These are phyloP conservation scores for Leiothrix lutea DNA, from an alignment of 2,113 vertebrate species.

Conservation along the genomic window DNA sequence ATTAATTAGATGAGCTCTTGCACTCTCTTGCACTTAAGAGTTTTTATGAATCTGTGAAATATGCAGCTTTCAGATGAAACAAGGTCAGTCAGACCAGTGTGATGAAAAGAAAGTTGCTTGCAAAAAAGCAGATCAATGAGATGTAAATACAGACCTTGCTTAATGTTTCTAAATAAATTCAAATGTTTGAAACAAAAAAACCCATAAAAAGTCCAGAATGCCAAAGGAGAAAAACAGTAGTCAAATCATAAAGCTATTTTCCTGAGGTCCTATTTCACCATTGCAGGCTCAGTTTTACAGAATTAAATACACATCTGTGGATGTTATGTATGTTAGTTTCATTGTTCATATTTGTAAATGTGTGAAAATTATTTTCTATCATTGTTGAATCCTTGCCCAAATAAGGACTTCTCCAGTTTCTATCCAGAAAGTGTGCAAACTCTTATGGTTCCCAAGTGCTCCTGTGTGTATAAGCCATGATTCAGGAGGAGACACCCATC, in stretches of 20 bases:
- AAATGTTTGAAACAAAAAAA: neutral
- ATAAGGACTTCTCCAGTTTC: neutral
- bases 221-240: neutral
- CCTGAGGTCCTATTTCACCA: neutral
- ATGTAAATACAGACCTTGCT: neutral
- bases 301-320: neutral
- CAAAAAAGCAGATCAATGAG: neutral
- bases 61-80: neutral
- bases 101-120: neutral
- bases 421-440: neutral
- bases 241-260: neutral
- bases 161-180: neutral
- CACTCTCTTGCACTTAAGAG: neutral
- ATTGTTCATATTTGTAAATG: neutral
- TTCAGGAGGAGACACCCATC: neutral
- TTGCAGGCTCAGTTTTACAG: neutral
- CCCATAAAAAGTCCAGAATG: neutral
- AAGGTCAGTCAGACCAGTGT: neutral
- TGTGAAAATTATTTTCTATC: neutral
- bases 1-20: neutral
- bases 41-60: neutral
- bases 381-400: neutral
- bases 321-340: neutral
- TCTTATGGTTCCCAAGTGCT: fast-evolving
- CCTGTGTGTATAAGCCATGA: neutral